Base-by-base conservation (phyloP, 2,888 invertebrate species). In the Toxonevra muliebris region DNA sequence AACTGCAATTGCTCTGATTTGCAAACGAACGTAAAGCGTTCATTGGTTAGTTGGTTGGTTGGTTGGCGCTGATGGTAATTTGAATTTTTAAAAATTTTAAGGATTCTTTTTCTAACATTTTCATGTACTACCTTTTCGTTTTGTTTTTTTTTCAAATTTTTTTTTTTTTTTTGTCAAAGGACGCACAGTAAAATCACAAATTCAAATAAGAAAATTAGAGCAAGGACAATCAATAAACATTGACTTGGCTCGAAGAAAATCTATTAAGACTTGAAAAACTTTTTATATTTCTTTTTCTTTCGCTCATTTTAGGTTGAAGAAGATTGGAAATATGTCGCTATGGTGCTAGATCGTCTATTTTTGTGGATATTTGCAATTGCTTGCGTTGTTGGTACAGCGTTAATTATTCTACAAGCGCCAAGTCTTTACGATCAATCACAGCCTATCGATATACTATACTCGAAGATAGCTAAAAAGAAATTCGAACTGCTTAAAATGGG, bases 311-410 rank as follows among this genome's bases (percentile, higher is more conserved):
- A 95, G 95, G 94, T 96, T 80, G 94, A 94, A 86, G 96, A 97
- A 87, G 98, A 98, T 87, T 98, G 98, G 98, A 97, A 97, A 86
- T 98, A 96, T 88, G 96, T 98, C 69, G 92, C 92, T 66, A 84
- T 97, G 96, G 97, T 98, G 74, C 88, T 98, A 85, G 98, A 98
- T 87, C 90, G 98, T 80, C 90, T 98, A 80, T 98, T 98, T 87
- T 90, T 98, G 77, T 96, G 96, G 91, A 91, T 95, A 80, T 98
- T 98, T 87, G 94, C 97, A 83, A 89, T 96, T 84, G 95, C 96
- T 75, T 97, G 97, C 86, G 89, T 97, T 73, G 87, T 95, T 71
- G 97, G 97, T 74, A 97, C 95, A 70, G 92, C 92, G 69, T 88
- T 94, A 77, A 95, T 95, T 81, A 95, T 95, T 85, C 89, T 96